phyloP scores from a whole-genome alignment of 2,797 vertebrate genomes.

The Ambastaia sidthimunki region DNA sequence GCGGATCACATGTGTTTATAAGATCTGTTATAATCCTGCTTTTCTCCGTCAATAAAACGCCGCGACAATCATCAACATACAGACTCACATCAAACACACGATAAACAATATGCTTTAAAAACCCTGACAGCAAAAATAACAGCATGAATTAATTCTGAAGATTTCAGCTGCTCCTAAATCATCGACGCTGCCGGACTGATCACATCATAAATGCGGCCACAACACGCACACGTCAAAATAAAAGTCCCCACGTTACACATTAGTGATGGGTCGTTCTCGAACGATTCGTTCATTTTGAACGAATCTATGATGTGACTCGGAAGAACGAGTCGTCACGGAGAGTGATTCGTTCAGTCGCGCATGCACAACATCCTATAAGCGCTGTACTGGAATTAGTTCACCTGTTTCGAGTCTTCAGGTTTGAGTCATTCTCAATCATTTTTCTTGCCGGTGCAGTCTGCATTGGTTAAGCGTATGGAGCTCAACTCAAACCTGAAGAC shows the following conservation, averaged over 20 bases:
- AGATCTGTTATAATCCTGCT: neutral
- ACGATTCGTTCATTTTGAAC: too few relatives aligned
- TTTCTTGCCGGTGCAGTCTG: too few relatives aligned
- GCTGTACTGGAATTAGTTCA: too few relatives aligned
- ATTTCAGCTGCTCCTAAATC: neutral
- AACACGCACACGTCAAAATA: neutral
- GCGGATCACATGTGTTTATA: neutral
- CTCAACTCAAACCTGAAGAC: too few relatives aligned
- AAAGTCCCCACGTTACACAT: neutral
- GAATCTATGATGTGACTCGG: too few relatives aligned
- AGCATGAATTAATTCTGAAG: neutral
- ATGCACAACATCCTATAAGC: too few relatives aligned
- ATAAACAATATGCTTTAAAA: neutral
- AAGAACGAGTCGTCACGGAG: too few relatives aligned
- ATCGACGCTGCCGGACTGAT: neutral
- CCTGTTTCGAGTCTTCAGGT: too few relatives aligned
- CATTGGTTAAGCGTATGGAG: too few relatives aligned
- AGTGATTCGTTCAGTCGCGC: too few relatives aligned
- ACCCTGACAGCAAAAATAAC: neutral
- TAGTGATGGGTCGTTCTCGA: too few relatives aligned
- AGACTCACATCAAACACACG: neutral
- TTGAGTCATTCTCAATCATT: too few relatives aligned
- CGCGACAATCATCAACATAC: neutral
- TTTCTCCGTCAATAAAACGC: neutral
- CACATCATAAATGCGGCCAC: neutral